A percentile compares a stretch with the other conserved stretches of the same genome.
These are phyloP conservation scores for Lepus oiostolus DNA, from an alignment of 2,797 vertebrate genomes.

Conservation along the genomic window DNA sequence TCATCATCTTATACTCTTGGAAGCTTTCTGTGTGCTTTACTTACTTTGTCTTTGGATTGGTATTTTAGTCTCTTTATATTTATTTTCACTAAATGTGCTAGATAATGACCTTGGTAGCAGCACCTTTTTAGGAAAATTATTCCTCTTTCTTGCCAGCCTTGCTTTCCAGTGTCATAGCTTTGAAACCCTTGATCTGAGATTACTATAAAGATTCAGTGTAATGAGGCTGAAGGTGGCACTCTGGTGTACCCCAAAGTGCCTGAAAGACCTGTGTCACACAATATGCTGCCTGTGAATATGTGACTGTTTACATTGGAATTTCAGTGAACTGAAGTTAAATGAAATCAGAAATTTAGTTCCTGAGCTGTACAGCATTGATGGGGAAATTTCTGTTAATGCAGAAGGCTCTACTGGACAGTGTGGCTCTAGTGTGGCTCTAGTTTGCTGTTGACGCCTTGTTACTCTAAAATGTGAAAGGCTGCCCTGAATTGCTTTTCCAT, in stretches of 20 bases:
- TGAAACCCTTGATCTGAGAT: neutral
- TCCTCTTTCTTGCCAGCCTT: neutral
- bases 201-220: neutral
- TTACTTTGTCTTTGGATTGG: neutral
- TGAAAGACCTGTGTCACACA: neutral
- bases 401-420: neutral
- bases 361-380: neutral
- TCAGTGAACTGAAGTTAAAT: neutral
- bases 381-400: neutral
- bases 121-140: neutral
- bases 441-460: neutral
- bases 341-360: neutral
- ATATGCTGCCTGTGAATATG: neutral
- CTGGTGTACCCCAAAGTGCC: neutral
- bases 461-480: constrained; percentile 11
- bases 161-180: neutral
- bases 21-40: neutral
- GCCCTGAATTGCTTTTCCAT: neutral
- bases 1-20: neutral
- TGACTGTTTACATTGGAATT: neutral
- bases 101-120: neutral
- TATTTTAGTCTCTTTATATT: neutral
- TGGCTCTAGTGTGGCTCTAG: neutral
- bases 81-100: neutral
- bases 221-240: neutral